Percentiles rank a stretch among this genome's conserved stretches.
Evolutionary conservation across 1,140 invertebrate genomes (phyloP).

Genomic region (Leptopilina clavipes): DNA sequence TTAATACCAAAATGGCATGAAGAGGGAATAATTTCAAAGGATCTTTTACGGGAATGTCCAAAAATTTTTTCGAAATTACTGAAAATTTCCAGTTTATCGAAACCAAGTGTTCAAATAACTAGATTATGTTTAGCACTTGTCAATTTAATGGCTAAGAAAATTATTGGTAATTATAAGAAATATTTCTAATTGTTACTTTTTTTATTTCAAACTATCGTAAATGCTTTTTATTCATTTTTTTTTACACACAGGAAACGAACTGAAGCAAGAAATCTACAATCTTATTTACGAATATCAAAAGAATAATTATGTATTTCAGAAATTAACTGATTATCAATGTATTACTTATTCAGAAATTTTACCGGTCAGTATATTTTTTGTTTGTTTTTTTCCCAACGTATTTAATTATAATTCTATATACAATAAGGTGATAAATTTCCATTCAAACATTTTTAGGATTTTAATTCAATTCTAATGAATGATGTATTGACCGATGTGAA

Average conservation of each 20-base stretch:
- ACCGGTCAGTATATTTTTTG: constrained; percentile 52
- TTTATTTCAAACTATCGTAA: constrained; percentile 8
- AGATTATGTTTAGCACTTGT: constrained; percentile 60
- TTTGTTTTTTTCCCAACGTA: constrained; percentile 32
- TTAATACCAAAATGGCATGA: constrained; percentile 54
- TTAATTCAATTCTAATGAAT: constrained; percentile 61
- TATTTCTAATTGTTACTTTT: not conserved
- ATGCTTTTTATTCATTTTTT: constrained; percentile 32
- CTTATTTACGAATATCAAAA: constrained; percentile 62
- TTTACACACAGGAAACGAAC: constrained; percentile 46
- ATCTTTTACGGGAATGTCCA: constrained; percentile 41
- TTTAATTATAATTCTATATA: too few relatives aligned
- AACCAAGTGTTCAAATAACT: constrained; percentile 36
- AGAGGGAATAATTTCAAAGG: constrained; percentile 38
- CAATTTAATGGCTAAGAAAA: constrained; percentile 51
- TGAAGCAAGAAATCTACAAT: constrained; percentile 53
- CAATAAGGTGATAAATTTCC: too few relatives aligned
- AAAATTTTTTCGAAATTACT: constrained; percentile 41
- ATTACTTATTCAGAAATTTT: constrained; percentile 58
- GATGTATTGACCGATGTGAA: constrained; percentile 62
- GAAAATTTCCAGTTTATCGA: constrained; percentile 39
- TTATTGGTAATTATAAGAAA: constrained; percentile 52
- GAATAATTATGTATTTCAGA: constrained; percentile 54
- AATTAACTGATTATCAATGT: constrained; percentile 44
- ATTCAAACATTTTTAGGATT: constrained; percentile 55